These are phyloP conservation scores for Lasiurus borealis DNA, from an alignment of 2,113 vertebrate species.

Conservation along the genomic window DNA sequence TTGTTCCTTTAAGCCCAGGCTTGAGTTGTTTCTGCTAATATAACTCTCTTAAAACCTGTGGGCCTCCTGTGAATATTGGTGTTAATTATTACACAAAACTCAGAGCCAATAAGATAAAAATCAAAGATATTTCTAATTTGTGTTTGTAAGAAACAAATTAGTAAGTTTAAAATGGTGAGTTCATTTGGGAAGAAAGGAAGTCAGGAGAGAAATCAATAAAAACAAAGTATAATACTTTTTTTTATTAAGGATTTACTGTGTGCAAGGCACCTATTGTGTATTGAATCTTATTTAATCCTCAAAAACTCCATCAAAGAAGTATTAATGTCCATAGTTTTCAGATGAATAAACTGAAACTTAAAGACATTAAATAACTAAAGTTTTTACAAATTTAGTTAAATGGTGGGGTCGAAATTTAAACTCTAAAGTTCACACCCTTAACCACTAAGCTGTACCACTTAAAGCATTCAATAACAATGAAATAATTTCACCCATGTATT, in stretches of 20 bases:
- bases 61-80: slow-evolving; percentile 10
- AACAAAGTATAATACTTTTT: slow-evolving; percentile 20
- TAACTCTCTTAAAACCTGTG: slow-evolving; percentile 42
- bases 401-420: slow-evolving; percentile 15
- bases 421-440: neutral
- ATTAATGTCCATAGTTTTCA: slow-evolving; percentile 29
- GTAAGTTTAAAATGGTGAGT: slow-evolving; percentile 46
- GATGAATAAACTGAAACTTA: slow-evolving; percentile 46
- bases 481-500: slow-evolving; percentile 12
- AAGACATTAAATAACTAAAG: slow-evolving; percentile 12
- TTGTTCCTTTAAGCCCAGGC: neutral
- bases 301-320: slow-evolving; percentile 17
- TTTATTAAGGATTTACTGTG: slow-evolving; percentile 31
- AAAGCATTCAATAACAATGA: neutral
- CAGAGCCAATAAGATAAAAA: slow-evolving; percentile 12
- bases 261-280: neutral
- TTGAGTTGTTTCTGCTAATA: slow-evolving; percentile 16
- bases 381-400: slow-evolving; percentile 54
- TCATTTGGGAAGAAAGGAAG: slow-evolving; percentile 55
- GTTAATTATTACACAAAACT: slow-evolving; percentile 32
- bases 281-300: neutral
- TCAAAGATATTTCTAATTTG: slow-evolving; percentile 18
- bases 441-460: neutral
- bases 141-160: slow-evolving; percentile 50
- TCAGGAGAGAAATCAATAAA: slow-evolving; percentile 50